Conservation (phyloP, 1,140 invertebrate genomes). For the Aphelenchoides besseyi region DNA sequence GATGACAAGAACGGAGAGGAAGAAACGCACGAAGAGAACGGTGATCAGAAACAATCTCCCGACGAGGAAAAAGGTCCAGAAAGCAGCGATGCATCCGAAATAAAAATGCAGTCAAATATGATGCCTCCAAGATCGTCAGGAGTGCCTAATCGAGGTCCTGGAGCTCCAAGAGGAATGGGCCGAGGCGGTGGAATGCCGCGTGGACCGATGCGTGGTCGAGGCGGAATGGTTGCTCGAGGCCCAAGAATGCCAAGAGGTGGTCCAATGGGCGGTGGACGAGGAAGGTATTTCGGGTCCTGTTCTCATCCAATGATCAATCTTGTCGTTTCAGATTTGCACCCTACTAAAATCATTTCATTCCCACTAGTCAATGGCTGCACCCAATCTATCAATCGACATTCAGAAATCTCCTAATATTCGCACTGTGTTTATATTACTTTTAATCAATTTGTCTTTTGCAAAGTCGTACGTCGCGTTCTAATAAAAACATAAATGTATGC, state of each 20-base stretch:
- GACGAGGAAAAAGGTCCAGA: background rate
- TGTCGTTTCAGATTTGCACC: background rate
- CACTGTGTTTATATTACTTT: no score
- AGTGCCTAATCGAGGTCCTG: background rate
- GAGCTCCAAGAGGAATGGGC: background rate
- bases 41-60: background rate
- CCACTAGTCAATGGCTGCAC: no score
- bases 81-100: no score
- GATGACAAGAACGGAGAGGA: constrained; percentile 26
- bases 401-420: no score
- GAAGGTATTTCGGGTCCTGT: background rate
- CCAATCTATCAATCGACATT: no score
- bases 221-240: background rate
- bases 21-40: background rate
- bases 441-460: no score
- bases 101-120: no score
- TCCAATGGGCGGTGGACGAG: constrained; percentile 7
- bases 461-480: no score
- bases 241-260: background rate
- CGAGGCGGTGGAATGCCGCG: background rate
- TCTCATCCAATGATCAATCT: background rate
- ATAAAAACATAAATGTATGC: no score
- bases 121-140: no score
- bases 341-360: no score
- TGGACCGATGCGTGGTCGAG: background rate